These are phyloP conservation scores for Plotosus lineatus DNA, from an alignment of 2,113 vertebrate species.

Conservation along the genomic window DNA sequence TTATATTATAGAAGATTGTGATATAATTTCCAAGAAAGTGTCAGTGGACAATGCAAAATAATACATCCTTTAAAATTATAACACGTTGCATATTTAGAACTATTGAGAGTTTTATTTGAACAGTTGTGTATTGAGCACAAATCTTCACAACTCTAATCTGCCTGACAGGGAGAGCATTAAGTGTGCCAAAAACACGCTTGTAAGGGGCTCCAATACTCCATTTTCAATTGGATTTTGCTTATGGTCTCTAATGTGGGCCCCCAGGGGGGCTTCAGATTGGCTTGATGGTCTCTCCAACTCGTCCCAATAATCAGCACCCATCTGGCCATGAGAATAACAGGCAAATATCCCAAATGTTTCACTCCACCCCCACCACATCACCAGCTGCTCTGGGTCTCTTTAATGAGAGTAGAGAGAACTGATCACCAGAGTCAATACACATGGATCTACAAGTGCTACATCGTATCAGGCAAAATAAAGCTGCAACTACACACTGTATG, in stretches of 20 bases:
- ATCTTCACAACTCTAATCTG: slow-evolving; percentile 32
- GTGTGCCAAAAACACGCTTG: slow-evolving; percentile 43
- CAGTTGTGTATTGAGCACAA: slow-evolving; percentile 31
- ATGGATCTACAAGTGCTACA: slow-evolving; percentile 20
- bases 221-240: slow-evolving; percentile 57
- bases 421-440: slow-evolving; percentile 42
- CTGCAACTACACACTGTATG: no score
- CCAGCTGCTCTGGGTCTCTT: slow-evolving; percentile 51
- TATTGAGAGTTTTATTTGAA: slow-evolving; percentile 22
- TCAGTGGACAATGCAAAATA: slow-evolving; percentile 15
- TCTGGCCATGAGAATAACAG: slow-evolving; percentile 52
- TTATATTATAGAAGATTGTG: not conserved
- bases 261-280: slow-evolving; percentile 51
- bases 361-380: slow-evolving; percentile 37
- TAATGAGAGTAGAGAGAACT: slow-evolving; percentile 49
- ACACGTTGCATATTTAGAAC: slow-evolving; percentile 13
- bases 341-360: slow-evolving; percentile 45
- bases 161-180: slow-evolving; percentile 41
- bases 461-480: slow-evolving; percentile 1
- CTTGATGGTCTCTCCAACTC: slow-evolving; percentile 54
- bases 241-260: slow-evolving; percentile 51
- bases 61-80: not conserved
- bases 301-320: slow-evolving; percentile 58
- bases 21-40: not conserved
- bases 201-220: slow-evolving; percentile 47